Evolutionary conservation across 1,140 invertebrate genomes (phyloP), one percentile per base, ranked within the genome.

Genomic region (Atta cephalotes): DNA sequence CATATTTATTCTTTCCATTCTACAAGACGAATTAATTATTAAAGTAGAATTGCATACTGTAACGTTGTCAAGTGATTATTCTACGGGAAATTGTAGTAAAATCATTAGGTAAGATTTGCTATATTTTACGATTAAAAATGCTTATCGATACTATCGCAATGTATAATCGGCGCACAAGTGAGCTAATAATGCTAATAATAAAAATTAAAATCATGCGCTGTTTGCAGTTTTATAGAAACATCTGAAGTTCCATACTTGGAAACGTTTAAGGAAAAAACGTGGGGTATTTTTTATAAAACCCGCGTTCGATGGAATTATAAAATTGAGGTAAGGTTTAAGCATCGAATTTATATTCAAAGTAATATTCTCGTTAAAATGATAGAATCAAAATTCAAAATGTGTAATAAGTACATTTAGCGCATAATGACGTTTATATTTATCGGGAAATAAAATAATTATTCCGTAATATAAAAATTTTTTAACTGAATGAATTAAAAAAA

Each of bases 221-320:
- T 53, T 72, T 25, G 3, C 21, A 91, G 90, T 66, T 84, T n/a
- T 39, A 14, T 0, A 7, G 12, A 10, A 5, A 9, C 72, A 0
- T 28, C 9, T 2, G 5, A 18, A 4, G 66, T 88, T 0, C 87
- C 93, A 0, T 93, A 93, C 7, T 0, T 2, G 0, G 91, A 93
- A 76, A 80, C 77, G 0, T 93, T 91, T 39, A 62, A 21, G 5
- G n/a, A 62, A 12, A 80, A 0, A 39, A 80, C 62, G 14, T 89
- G 66, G 53, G 76, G 77, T 1, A 68, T 89, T 1, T 87, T 89
- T 39, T 60, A 70, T 14, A 71, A 72, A 49, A 91, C 58, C 0
- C 84, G 78, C 12, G 6, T 3, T 21, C 87, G 92, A 28, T 84
- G 70, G 35, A 93, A 91, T 56, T 93, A 88, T 60, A 92, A 2